These are phyloP conservation scores for Entomobrya proxima DNA, from an alignment of 2,888 invertebrate species.

Conservation along the genomic window DNA sequence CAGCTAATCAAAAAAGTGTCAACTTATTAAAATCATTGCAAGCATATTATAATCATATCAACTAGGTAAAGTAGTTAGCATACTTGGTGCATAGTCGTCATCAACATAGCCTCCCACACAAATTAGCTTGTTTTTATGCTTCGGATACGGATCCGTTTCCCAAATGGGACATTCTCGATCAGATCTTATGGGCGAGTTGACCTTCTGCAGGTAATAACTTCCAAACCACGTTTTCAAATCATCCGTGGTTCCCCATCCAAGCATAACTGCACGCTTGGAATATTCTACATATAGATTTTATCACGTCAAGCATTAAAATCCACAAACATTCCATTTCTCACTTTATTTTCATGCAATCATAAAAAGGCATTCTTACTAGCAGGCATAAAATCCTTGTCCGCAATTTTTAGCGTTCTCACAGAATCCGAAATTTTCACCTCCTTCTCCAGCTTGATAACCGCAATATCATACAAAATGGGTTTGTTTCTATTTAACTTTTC, in stretches of 20 bases:
- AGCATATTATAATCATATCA: background rate
- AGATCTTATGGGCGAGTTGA: constrained; percentile 47
- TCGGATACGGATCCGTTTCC: constrained; percentile 57
- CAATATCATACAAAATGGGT: constrained; percentile 52
- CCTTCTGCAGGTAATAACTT: constrained; percentile 49
- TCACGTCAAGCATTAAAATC: background rate
- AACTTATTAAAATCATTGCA: background rate
- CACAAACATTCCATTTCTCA: no score
- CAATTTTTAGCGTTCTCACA: constrained; percentile 45
- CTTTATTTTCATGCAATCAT: background rate
- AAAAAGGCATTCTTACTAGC: constrained; percentile 8
- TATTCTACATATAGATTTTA: background rate
- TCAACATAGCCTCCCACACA: constrained; percentile 58
- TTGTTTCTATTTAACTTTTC: constrained; percentile 29
- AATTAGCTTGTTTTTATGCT: constrained; percentile 48
- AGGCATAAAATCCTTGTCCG: constrained; percentile 37
- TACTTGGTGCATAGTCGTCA: constrained; percentile 59
- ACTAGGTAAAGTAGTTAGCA: background rate
- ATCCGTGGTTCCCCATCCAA: constrained; percentile 57
- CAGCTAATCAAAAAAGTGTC: constrained; percentile 21
- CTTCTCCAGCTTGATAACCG: constrained; percentile 29
- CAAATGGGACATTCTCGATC: constrained; percentile 55
- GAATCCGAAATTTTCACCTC: constrained; percentile 37
- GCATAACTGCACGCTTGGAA: constrained; percentile 47
- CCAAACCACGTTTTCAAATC: constrained; percentile 55